Base-by-base conservation (phyloP, 2,113 vertebrate species). In the Ciconia maguari region DNA sequence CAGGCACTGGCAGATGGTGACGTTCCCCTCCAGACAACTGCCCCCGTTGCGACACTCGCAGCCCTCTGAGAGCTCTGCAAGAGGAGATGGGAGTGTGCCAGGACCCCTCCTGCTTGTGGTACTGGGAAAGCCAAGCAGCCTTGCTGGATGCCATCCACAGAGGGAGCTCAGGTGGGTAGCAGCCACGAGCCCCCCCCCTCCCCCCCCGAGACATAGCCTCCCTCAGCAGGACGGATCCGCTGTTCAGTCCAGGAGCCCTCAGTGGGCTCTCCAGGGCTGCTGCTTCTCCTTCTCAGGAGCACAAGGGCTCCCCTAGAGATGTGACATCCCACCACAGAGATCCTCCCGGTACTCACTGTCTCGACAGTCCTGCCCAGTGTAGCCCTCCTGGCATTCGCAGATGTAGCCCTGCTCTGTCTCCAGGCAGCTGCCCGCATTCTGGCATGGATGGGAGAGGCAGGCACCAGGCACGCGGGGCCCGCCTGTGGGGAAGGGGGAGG, bases 41-140 rank as follows among this genome's bases (percentile, higher is more conserved):
- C 99, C 99, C 16, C 99, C 99, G 0, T 99, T 99, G 83, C 98
- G 98, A 97, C 99, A 99, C 26, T 98, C 98, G 7, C 99, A 99
- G 96, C 98, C 97, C 21, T 98, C 98, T 11, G 96, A 93, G 55
- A 96, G 80, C 57, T 98, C 98, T 98, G 95, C 54, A 94, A 76
- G 16, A 85, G 4, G 21, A 90, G 60, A 94, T 0, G 6, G 48
- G 29, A 91, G 49, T 26, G 79, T 91, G 49, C 7, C 41, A 84
- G 83, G 74, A 89, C 21, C 65, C 44, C 19, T 94, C 22, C 86
- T 44, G 30, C 46, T 34, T 78, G 34, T 0, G 0, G 48, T 36
- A 48, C 42, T 71, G 19, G 32, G 16, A 76, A 30, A 70, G 49
- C 65, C 24, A 58, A 61, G 15, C 1, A 2, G 42, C 26, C 71